phyloP scores from a whole-genome alignment of 2,888 invertebrate species.

The Incurvaria masculella region DNA sequence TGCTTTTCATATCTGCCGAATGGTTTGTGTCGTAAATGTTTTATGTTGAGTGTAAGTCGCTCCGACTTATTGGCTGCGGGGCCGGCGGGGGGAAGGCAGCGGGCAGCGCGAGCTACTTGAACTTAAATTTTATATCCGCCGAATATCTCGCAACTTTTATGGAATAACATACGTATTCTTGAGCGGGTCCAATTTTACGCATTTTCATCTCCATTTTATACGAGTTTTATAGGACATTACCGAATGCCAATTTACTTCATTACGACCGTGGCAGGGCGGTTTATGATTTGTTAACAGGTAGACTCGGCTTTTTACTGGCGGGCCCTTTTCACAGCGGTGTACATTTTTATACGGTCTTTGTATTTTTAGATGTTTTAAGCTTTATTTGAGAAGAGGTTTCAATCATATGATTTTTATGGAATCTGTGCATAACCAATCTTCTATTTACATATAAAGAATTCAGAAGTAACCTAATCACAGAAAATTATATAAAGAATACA shows the following conservation, averaged over 20 bases:
- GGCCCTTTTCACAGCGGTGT: neutral
- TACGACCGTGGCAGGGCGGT: neutral
- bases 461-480: too few species aligned
- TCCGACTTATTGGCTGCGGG: neutral
- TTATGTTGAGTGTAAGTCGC: neutral
- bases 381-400: too few species aligned
- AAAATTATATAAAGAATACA: too few species aligned
- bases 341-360: neutral
- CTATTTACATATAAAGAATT: too few species aligned
- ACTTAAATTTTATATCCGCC: neutral
- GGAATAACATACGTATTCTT: neutral
- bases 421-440: too few species aligned
- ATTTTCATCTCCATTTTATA: neutral
- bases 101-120: neutral
- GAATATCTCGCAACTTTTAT: neutral
- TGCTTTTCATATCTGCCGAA: neutral
- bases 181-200: neutral
- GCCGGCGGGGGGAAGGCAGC: neutral
- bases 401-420: too few species aligned
- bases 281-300: neutral
- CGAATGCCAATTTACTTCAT: neutral
- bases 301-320: neutral
- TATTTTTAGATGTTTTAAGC: too few species aligned
- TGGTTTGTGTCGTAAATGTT: neutral
- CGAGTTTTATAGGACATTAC: neutral